phyloP scores from a whole-genome alignment of 1,140 invertebrate species.

The Colletes gigas region DNA sequence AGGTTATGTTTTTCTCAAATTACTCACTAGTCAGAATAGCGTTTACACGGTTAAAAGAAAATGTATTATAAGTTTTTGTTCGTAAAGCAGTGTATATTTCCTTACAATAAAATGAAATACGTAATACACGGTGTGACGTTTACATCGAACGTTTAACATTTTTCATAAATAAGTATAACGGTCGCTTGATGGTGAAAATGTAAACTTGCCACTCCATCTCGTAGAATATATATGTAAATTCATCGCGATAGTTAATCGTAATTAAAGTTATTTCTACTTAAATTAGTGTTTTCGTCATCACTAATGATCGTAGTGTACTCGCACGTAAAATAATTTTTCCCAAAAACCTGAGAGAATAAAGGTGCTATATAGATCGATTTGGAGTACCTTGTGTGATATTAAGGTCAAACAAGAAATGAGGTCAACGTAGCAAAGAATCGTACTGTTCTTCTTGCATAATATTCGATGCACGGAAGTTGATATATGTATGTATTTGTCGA shows the following conservation, averaged over 20 bases:
- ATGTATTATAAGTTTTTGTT: background rate
- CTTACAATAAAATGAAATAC: background rate
- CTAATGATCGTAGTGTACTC: background rate
- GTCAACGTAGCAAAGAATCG: slow-evolving; percentile 69
- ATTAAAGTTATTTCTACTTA: background rate
- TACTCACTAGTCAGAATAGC: background rate
- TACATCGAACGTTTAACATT: background rate
- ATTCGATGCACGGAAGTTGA: slow-evolving; percentile 29
- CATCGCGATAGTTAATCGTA: background rate
- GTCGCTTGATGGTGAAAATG: background rate
- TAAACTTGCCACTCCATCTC: background rate
- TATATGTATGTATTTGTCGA: slow-evolving; percentile 34
- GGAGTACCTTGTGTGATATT: slow-evolving; percentile 57
- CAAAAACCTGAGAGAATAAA: slow-evolving; percentile 22
- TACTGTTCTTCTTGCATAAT: slow-evolving; percentile 52
- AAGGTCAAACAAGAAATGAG: slow-evolving; percentile 74
- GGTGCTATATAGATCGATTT: slow-evolving; percentile 37
- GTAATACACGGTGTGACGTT: background rate
- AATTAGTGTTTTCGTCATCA: background rate
- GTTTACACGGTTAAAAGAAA: background rate
- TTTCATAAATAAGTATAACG: background rate
- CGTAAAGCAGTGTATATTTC: background rate
- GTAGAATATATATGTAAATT: background rate
- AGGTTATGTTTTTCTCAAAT: slow-evolving; percentile 33
- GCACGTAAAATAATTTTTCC: background rate